Evolutionary conservation across 2,113 vertebrate species (phyloP).

Genomic region (Tupaia chinensis): DNA sequence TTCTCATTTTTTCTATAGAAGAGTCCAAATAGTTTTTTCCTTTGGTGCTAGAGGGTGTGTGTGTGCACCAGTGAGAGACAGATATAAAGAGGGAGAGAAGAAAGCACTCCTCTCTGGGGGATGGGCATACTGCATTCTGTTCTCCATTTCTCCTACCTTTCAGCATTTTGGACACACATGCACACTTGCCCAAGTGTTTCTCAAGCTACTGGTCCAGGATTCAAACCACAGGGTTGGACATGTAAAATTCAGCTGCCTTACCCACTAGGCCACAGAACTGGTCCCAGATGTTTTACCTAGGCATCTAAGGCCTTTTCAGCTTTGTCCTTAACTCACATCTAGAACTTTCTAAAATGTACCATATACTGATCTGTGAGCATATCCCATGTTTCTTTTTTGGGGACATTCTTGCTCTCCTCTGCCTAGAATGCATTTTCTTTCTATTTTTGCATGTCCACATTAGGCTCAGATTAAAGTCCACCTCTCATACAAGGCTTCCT

Average conservation of each 20-base stretch:
- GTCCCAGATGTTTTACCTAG: not conserved
- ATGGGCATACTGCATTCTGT: too few relatives aligned
- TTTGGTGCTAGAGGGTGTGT: too few relatives aligned
- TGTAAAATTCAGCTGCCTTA: too few relatives aligned
- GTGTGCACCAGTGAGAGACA: too few relatives aligned
- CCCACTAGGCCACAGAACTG: too few relatives aligned
- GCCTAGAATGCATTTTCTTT: not conserved
- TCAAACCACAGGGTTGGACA: too few relatives aligned
- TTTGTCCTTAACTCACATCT: not conserved
- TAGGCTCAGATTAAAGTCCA: not conserved
- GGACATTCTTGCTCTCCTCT: not conserved
- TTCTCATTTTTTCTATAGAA: slow-evolving; percentile 10
- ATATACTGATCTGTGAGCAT: not conserved
- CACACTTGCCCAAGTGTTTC: too few relatives aligned
- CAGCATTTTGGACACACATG: too few relatives aligned
- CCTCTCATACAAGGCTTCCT: not conserved
- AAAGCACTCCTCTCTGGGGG: too few relatives aligned
- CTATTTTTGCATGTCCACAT: not conserved
- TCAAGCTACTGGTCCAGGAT: too few relatives aligned
- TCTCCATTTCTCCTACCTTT: too few relatives aligned
- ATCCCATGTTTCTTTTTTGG: not conserved
- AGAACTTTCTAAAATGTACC: not conserved
- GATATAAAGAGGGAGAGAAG: too few relatives aligned
- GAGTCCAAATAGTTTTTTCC: not conserved
- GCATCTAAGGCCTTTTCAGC: not conserved